Base-by-base conservation (phyloP, 2,888 invertebrate species). In the Tortricodes alternella region DNA sequence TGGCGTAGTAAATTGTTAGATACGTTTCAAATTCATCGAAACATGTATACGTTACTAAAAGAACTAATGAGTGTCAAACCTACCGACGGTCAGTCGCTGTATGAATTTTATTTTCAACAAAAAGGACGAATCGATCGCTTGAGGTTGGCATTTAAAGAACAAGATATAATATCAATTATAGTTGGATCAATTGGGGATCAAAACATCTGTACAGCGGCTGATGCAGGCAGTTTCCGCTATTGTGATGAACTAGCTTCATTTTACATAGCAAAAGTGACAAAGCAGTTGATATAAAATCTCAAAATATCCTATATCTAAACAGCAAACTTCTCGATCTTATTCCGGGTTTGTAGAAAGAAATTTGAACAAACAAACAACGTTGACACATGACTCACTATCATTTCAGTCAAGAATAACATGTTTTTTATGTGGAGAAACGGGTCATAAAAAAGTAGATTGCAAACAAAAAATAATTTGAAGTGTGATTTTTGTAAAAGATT, bases 91-190 rank as follows among this genome's bases (percentile, higher is more conserved):
- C 64, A 67, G 39, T 65, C 65, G 0, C 44, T 68, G 5, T 65
- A 66, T n/a, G 67, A 67, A 38, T 65, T 67, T 60, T 67, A 56
- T 52, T 65, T 65, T 51, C 50, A 62, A 49, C 62, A 59, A 58
- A 66, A 59, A 44, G 16, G 55, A 24, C 51, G 46, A 57, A 64
- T 68, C 3, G 65, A 68, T 46, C 52, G 52, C 11, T 51, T 68
- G 24, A 52, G 49, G n/a, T 39, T 68, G 56, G 29, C 18, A 8
- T 67, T 68, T 39, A 38, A 16, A n/a, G 64, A 66, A 38, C 56
- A 51, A 8, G 67, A 68, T 46, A 61, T 67, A 7, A 63, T 65
- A 13, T 66, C 66, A 0, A 57, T 65, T 15, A 65, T 65, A n/a
- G 64, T 65, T 3, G 67, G 66, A 0, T 51, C 59, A 11, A 65